These are phyloP conservation scores for Pelodiscus sinensis DNA, from an alignment of 2,113 vertebrate genomes.

Conservation along the genomic window DNA sequence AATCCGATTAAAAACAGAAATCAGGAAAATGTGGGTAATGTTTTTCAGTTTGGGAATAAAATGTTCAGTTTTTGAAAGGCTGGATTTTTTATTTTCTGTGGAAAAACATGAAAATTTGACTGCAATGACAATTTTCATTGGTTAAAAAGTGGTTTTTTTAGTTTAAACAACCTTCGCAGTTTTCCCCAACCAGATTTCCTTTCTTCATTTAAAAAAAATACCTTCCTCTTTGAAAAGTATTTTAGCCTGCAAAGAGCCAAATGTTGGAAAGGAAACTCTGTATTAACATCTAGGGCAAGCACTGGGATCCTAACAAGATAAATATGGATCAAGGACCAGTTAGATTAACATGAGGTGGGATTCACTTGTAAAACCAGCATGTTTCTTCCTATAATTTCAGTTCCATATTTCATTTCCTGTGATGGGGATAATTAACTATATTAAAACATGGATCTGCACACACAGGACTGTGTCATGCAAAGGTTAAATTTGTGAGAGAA, in stretches of 20 bases:
- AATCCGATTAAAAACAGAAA: not conserved
- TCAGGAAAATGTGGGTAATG: not conserved
- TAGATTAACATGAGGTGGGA: not conserved
- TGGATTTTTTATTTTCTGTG: not conserved
- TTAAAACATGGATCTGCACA: not conserved
- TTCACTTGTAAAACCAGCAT: not conserved
- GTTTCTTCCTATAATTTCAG: not conserved
- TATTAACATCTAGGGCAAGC: not conserved
- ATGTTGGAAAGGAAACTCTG: not conserved
- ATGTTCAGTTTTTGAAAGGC: not conserved
- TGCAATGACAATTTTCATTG: not conserved
- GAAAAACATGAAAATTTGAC: not conserved
- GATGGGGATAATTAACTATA: not conserved
- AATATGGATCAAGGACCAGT: not conserved
- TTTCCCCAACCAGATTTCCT: too few relatives aligned
- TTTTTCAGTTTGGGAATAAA: not conserved
- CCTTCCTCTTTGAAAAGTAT: not conserved
- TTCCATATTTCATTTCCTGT: not conserved
- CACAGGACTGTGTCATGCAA: not conserved
- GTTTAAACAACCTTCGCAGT: not conserved
- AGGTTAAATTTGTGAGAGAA: not conserved
- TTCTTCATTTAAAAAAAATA: not conserved
- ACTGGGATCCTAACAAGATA: not conserved
- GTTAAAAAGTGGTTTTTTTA: not conserved
- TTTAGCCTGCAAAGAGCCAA: not conserved